These are phyloP conservation scores for Erpornis zantholeuca DNA, from an alignment of 2,113 vertebrate species.

Conservation along the genomic window DNA sequence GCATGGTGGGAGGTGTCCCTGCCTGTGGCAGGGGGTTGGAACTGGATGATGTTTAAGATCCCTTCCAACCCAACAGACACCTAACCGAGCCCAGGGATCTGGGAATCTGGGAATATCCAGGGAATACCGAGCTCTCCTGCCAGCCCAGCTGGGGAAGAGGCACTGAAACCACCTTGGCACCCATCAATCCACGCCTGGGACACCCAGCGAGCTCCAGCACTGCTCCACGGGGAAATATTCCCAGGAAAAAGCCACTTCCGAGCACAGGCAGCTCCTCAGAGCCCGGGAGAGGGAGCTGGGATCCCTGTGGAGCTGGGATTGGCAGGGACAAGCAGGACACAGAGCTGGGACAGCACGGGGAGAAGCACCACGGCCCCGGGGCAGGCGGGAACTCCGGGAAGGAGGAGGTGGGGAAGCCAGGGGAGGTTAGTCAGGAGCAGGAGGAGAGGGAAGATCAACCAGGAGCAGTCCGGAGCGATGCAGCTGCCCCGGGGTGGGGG, in stretches of 20 bases:
- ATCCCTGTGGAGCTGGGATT: neutral
- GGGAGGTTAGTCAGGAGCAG: neutral
- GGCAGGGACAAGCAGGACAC: neutral
- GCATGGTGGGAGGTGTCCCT: neutral
- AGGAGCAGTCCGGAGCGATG: neutral
- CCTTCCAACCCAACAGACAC: neutral
- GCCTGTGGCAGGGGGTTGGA: neutral
- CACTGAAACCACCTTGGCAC: neutral
- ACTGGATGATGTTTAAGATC: neutral
- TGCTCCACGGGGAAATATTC: neutral
- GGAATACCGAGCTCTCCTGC: neutral
- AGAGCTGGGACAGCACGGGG: neutral
- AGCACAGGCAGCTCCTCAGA: neutral
- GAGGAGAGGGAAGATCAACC: neutral
- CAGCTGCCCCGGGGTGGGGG: neutral
- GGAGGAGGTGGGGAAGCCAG: neutral
- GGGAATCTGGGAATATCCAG: neutral
- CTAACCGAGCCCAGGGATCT: neutral
- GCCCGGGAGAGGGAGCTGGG: neutral
- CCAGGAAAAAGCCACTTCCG: neutral
- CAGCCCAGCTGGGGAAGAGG: neutral
- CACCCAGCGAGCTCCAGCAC: neutral
- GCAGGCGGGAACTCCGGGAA: neutral
- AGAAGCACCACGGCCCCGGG: neutral
- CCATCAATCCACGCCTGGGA: accelerated